Evolutionary conservation across 2,888 invertebrate genomes (phyloP).

Genomic region (Pecten maximus): DNA sequence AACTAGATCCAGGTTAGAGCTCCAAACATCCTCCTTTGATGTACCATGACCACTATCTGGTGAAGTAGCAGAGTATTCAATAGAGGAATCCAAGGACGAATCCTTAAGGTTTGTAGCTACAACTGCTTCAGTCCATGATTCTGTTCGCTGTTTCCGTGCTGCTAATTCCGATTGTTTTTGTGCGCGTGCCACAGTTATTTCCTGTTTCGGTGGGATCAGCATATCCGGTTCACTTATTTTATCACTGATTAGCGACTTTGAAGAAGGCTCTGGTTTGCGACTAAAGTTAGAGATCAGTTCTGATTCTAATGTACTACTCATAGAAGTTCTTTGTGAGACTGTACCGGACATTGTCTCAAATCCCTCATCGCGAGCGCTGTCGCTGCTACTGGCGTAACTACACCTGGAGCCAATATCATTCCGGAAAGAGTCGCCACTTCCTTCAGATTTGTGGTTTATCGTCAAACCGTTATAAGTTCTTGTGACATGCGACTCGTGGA

Average conservation of each 20-base stretch:
- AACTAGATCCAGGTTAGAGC: conserved; percentile 61
- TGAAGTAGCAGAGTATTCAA: conserved; percentile 67
- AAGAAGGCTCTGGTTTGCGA: conserved; percentile 54
- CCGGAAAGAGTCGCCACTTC: conserved; percentile 67
- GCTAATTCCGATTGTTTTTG: conserved; percentile 68
- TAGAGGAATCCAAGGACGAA: conserved; percentile 64
- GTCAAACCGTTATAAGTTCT: conserved; percentile 56
- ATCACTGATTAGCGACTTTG: conserved; percentile 27
- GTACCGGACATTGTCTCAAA: conserved; percentile 80
- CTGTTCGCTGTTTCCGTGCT: conserved; percentile 72
- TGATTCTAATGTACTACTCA: conserved; percentile 80
- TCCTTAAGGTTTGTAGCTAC: conserved; percentile 64
- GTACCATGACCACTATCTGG: conserved; percentile 73
- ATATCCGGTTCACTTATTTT: conserved; percentile 38
- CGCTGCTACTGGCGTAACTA: conserved; percentile 75
- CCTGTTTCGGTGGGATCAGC: conserved; percentile 52
- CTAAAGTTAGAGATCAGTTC: conserved; percentile 69
- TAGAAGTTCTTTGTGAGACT: conserved; percentile 79
- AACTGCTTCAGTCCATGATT: conserved; percentile 76
- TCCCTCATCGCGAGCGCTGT: conserved; percentile 78
- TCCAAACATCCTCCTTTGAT: conserved; percentile 73
- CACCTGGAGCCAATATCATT: conserved; percentile 75
- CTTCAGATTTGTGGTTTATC: conserved; percentile 64
- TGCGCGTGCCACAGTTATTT: conserved; percentile 62
- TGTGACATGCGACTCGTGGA: conserved; percentile 56